A percentile compares a stretch with the other conserved stretches of the same genome.
Conservation (phyloP, 2,113 vertebrate species). For the Hydrolagus affinis region DNA sequence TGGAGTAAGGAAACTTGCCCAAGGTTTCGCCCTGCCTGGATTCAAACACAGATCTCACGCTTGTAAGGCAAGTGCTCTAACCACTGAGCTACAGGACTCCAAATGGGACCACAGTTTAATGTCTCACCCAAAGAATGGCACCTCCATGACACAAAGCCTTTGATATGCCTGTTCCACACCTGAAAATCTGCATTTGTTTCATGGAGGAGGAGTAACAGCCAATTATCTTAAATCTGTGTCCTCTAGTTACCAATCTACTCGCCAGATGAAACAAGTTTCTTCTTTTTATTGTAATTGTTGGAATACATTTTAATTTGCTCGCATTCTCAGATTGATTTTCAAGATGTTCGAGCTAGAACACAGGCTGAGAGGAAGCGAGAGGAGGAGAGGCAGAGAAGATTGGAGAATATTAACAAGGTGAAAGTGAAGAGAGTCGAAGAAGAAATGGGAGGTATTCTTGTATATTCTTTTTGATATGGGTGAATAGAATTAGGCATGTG, state of each 20-base stretch:
- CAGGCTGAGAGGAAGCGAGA: constrained; percentile 68
- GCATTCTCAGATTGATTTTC: constrained; percentile 78
- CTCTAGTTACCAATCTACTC: no score
- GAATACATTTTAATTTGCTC: neutral
- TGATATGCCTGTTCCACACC: no score
- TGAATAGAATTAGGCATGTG: neutral
- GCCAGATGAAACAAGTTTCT: neutral
- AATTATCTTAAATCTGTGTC: no score
- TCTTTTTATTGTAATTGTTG: neutral
- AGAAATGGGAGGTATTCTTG: constrained; percentile 73
- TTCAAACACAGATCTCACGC: no score
- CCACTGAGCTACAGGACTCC: no score
- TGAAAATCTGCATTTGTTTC: no score
- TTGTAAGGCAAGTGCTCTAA: no score
- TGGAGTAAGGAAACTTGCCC: no score
- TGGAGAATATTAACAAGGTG: constrained; percentile 73
- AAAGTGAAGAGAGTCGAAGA: constrained; percentile 60
- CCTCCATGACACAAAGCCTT: no score
- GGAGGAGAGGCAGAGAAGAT: constrained; percentile 67
- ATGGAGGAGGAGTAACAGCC: no score
- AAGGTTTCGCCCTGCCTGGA: no score
- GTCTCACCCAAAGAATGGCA: neutral
- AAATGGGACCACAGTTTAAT: no score
- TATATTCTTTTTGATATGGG: neutral
- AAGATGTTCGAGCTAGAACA: constrained; percentile 68